phyloP scores from a whole-genome alignment of 2,113 vertebrate species.

The Eolophus roseicapilla region DNA sequence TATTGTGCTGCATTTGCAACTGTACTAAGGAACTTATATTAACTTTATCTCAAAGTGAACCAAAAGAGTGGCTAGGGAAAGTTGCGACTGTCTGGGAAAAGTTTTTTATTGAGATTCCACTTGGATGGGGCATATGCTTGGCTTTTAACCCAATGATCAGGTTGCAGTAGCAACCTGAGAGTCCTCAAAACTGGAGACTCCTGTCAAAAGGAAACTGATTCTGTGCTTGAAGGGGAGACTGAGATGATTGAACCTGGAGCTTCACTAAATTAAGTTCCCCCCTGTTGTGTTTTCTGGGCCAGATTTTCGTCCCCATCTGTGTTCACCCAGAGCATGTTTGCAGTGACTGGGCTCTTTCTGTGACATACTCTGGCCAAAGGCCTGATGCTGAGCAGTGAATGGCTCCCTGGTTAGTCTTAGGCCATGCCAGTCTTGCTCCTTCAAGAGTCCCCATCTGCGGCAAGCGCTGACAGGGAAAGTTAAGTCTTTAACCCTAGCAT shows the following conservation, averaged over 20 bases:
- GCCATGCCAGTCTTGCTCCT: neutral
- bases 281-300: neutral
- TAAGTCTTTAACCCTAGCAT: neutral
- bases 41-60: neutral
- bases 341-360: neutral
- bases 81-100: neutral
- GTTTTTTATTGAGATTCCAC: neutral
- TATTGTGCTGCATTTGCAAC: neutral
- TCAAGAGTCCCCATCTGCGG: neutral
- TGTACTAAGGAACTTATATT: neutral
- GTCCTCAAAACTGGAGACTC: neutral
- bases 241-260: neutral
- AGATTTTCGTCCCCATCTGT: neutral
- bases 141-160: neutral
- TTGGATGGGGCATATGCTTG: neutral
- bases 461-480: neutral
- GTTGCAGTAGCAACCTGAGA: neutral
- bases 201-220: neutral
- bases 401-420: neutral
- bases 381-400: neutral
- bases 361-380: neutral
- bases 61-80: neutral
- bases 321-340: neutral
- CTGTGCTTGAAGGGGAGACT: neutral
- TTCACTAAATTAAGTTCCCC: neutral